These are phyloP conservation scores for Teleogryllus occipitalis DNA, from an alignment of 1,140 invertebrate species.

Conservation along the genomic window DNA sequence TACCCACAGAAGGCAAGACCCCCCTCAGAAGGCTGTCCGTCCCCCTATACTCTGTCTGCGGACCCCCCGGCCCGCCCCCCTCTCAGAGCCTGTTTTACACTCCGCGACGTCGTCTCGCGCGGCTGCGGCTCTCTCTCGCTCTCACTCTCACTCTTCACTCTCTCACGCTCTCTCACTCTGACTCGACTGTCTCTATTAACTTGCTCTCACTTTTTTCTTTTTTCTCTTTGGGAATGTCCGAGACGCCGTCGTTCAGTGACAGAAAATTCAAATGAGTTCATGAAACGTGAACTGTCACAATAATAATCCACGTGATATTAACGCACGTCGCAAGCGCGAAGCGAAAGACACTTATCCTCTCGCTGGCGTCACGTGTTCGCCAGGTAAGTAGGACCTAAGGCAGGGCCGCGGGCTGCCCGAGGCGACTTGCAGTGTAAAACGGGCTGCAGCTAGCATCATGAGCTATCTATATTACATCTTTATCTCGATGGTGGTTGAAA, in stretches of 20 bases:
- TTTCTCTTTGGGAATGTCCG: not conserved
- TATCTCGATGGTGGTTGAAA: not conserved
- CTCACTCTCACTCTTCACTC: constrained; percentile 74
- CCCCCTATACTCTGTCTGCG: constrained; percentile 41
- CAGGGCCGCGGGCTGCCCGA: not conserved
- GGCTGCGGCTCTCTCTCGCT: constrained; percentile 82
- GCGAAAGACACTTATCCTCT: not conserved
- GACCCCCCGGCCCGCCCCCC: constrained; percentile 63
- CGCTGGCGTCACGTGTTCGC: not conserved
- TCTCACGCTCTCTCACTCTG: constrained; percentile 54
- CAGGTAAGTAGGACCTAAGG: not conserved
- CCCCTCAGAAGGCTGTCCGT: not conserved
- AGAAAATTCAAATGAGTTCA: not conserved
- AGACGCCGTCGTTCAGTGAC: not conserved
- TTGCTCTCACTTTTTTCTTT: not conserved
- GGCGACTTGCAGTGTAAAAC: not conserved
- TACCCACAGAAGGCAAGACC: constrained; percentile 56
- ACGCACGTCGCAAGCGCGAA: not conserved
- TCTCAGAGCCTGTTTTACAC: constrained; percentile 80
- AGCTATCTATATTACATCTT: not conserved
- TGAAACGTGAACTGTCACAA: not conserved
- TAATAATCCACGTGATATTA: constrained; percentile 1
- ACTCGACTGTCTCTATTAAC: not conserved
- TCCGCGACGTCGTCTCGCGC: constrained; percentile 82
- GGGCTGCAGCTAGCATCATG: constrained; percentile 2